Conservation (phyloP, 2,888 invertebrate species). For the Cephus pulcher region DNA sequence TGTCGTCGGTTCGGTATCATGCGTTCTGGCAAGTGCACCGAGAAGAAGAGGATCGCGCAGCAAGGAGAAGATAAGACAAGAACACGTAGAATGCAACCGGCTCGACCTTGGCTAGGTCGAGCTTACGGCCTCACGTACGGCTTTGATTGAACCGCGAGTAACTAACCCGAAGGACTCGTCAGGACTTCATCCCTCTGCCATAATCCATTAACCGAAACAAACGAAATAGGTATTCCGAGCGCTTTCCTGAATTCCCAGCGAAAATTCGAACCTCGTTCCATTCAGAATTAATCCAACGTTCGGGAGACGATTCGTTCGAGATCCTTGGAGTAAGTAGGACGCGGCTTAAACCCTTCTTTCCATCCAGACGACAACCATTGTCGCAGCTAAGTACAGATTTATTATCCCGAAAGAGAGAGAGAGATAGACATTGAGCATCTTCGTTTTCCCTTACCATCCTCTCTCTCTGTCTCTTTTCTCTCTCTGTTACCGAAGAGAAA, state of each 20-base stretch:
- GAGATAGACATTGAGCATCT: constrained; percentile 16
- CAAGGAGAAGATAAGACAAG: constrained; percentile 54
- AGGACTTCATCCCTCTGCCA: background rate
- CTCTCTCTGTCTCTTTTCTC: constrained; percentile 24
- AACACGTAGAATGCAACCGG: constrained; percentile 62
- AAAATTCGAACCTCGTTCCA: constrained; percentile 31
- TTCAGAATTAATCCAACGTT: constrained; percentile 48
- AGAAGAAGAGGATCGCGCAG: constrained; percentile 14
- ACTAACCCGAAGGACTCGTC: background rate
- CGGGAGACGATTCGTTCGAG: constrained; percentile 52
- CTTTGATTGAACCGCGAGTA: constrained; percentile 54
- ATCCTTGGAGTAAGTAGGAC: constrained; percentile 50
- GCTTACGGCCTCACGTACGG: constrained; percentile 52
- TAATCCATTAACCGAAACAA: background rate
- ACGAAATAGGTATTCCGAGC: background rate
- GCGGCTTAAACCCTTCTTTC: constrained; percentile 59
- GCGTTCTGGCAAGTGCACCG: constrained; percentile 18
- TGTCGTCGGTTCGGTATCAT: constrained; percentile 53
- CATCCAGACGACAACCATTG: constrained; percentile 46
- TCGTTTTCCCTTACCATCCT: constrained; percentile 20
- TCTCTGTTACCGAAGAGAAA: constrained; percentile 50
- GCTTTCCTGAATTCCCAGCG: background rate
- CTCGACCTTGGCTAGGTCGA: constrained; percentile 65
- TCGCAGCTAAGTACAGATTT: constrained; percentile 60
- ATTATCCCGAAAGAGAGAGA: constrained; percentile 44